Percentiles rank a stretch among this genome's conserved stretches.
These are phyloP conservation scores for Brotula barbata DNA, from an alignment of 2,797 vertebrate genomes.

Conservation along the genomic window DNA sequence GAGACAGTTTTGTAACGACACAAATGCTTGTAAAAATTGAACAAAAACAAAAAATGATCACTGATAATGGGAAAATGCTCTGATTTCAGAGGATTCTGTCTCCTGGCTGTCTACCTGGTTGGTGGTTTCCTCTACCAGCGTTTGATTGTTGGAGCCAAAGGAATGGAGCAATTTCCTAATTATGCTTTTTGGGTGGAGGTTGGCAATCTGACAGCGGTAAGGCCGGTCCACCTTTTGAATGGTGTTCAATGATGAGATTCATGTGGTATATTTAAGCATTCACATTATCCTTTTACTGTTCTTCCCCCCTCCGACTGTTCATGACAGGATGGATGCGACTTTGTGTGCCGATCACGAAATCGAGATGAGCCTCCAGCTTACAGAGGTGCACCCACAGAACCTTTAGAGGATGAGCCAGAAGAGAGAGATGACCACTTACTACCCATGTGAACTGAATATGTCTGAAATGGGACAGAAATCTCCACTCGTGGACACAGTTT, in stretches of 20 bases:
- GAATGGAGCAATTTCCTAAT: slow-evolving; percentile 96
- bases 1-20: not conserved
- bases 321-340: slow-evolving; percentile 93
- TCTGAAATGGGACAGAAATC: slow-evolving; percentile 36
- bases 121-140: slow-evolving; percentile 96
- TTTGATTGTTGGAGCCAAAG: slow-evolving; percentile 95
- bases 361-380: slow-evolving; percentile 82
- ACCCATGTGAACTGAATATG: slow-evolving; percentile 87
- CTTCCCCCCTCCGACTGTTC: not conserved
- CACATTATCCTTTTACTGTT: not conserved
- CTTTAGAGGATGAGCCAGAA: slow-evolving; percentile 88
- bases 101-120: slow-evolving; percentile 87
- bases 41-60: not conserved
- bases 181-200: slow-evolving; percentile 93
- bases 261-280: not conserved
- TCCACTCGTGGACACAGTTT: slow-evolving; percentile 54
- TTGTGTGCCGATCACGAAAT: slow-evolving; percentile 89
- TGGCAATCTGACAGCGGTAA: slow-evolving; percentile 93
- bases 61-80: slow-evolving; percentile 1
- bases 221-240: slow-evolving; percentile 28
- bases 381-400: slow-evolving; percentile 85
- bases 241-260: not conserved
- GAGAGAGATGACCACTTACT: slow-evolving; percentile 96
- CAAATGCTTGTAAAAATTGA: not conserved
- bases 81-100: slow-evolving; percentile 79